Evolutionary conservation across 1,140 invertebrate species (phyloP).

Genomic region (Sycophila sp.): DNA sequence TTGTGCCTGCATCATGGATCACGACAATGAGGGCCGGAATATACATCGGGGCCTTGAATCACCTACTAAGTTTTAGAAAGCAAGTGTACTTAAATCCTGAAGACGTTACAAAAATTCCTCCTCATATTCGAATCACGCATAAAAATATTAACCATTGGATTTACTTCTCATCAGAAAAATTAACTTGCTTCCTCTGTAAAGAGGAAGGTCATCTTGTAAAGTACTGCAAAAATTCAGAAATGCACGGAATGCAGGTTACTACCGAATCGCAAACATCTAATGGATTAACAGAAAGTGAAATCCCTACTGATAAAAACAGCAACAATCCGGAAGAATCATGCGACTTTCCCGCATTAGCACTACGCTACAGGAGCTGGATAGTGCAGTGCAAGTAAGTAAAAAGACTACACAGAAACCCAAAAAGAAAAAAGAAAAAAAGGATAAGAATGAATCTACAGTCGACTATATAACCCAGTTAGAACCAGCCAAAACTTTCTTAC

Average conservation of each 20-base stretch:
- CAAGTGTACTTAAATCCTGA: background rate
- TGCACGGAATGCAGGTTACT: no score
- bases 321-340: no score
- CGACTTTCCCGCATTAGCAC: no score
- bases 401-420: no score
- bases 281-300: no score
- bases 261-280: no score
- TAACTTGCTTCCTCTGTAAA: background rate
- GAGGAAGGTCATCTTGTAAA: background rate
- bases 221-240: background rate
- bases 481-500: background rate
- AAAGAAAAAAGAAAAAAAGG: no score
- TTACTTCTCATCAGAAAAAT: background rate
- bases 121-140: background rate
- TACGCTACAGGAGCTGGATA: no score
- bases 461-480: no score
- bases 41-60: background rate
- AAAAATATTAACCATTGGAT: background rate
- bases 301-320: no score
- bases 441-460: no score
- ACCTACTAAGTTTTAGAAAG: background rate
- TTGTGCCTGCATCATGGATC: background rate
- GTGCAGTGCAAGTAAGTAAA: no score
- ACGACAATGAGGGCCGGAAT: background rate
- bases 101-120: background rate